phyloP scores from a whole-genome alignment of 64 coral and sea anemone genomes.

The Actinia tenebrosa region DNA sequence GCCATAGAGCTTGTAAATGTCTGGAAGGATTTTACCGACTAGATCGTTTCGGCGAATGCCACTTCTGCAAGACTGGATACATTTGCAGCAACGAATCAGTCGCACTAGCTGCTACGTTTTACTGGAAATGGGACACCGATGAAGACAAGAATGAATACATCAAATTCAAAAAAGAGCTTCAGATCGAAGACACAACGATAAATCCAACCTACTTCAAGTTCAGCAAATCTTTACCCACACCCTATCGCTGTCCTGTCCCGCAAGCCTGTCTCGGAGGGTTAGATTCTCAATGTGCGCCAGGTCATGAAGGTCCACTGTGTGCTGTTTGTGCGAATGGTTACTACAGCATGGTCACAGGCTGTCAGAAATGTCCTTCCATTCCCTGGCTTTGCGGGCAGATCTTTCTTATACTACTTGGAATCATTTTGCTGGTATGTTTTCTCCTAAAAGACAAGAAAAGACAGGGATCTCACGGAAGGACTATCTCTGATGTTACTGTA shows the following conservation, averaged over 20 bases:
- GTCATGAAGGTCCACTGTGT: conserved; percentile 48
- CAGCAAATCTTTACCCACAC: background rate
- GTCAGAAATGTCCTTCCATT: conserved; percentile 28
- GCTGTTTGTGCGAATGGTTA: conserved; percentile 20
- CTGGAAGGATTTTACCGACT: conserved; percentile 33
- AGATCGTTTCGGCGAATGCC: conserved; percentile 39
- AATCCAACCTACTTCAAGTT: background rate
- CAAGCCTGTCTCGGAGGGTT: conserved; percentile 37
- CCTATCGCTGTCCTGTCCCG: conserved; percentile 14
- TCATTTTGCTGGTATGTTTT: background rate
- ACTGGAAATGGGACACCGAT: conserved; percentile 41
- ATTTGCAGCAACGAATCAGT: conserved; percentile 39
- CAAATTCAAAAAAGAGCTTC: conserved; percentile 16
- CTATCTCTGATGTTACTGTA: conserved; percentile 24
- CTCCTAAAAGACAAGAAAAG: background rate
- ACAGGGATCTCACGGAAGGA: background rate
- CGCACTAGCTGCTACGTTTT: conserved; percentile 21
- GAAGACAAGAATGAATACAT: conserved; percentile 1
- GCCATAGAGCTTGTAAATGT: conserved; percentile 45
- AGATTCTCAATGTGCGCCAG: conserved; percentile 24
- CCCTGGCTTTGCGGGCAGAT: background rate
- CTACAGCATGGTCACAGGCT: conserved; percentile 18
- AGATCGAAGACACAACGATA: background rate
- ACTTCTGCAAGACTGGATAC: conserved; percentile 12
- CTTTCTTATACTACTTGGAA: background rate